A percentile compares a stretch with the other conserved stretches of the same genome.
Evolutionary conservation across 37 sponge, comb jelly and placozoan genomes (phyloP).

Genomic region (Spongia lamella): DNA sequence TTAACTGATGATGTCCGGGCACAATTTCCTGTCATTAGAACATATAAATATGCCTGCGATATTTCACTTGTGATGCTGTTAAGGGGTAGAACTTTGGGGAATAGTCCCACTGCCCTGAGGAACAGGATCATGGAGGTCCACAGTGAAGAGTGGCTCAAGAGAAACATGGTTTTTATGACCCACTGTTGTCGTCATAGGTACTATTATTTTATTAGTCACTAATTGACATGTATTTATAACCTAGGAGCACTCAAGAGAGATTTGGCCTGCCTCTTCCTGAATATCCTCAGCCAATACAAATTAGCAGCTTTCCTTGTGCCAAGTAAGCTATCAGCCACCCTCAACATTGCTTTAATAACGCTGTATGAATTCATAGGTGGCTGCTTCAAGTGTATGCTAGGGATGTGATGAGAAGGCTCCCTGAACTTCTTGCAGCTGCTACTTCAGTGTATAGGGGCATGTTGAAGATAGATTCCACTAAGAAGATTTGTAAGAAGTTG

Average conservation of each 20-base stretch:
- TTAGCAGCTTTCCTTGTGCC: background rate
- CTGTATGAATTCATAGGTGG: too few relatives aligned
- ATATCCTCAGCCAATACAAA: too few relatives aligned
- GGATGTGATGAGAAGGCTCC: conserved; percentile 32
- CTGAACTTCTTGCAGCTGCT: conserved; percentile 18
- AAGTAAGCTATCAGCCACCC: background rate
- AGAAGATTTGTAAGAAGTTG: conserved; percentile 54
- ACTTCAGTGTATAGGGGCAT: conserved; percentile 32
- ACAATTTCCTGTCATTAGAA: conserved; percentile 25
- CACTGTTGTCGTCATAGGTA: too few relatives aligned
- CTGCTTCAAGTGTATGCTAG: conserved; percentile 20
- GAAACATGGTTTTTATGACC: too few relatives aligned
- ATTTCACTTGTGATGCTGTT: too few relatives aligned
- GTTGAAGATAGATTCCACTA: conserved; percentile 57
- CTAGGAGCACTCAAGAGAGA: too few relatives aligned
- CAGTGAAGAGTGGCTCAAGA: background rate
- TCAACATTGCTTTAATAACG: too few relatives aligned
- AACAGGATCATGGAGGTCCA: background rate
- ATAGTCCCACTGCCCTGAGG: background rate
- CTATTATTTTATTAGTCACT: too few relatives aligned
- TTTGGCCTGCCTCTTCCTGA: too few relatives aligned
- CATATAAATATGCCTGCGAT: too few relatives aligned
- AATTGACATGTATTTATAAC: too few relatives aligned
- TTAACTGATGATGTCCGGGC: background rate
- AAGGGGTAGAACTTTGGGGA: background rate